Conservation (phyloP, 1,140 invertebrate genomes). For the Mya arenaria region DNA sequence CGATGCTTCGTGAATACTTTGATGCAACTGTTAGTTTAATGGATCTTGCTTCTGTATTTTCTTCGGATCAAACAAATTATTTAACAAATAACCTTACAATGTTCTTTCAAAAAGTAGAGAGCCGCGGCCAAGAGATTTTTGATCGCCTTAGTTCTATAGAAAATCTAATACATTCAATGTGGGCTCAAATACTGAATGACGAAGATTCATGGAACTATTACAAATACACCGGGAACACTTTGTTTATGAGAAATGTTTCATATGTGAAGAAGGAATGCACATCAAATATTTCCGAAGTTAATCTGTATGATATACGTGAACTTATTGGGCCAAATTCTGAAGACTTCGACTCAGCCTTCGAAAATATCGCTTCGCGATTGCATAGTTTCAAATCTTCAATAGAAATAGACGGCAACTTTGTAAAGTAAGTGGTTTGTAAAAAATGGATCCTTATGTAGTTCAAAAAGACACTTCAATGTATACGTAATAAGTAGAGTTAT, state of each 20-base stretch:
- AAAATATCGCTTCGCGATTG: conserved; percentile 5
- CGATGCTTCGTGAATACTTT: conserved; percentile 55
- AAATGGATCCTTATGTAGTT: too few species aligned
- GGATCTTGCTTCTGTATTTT: conserved; percentile 54
- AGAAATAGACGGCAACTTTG: conserved; percentile 32
- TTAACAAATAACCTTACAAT: conserved; percentile 54
- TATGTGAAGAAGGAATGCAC: too few species aligned
- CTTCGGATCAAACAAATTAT: conserved; percentile 54
- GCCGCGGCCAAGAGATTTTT: conserved; percentile 65
- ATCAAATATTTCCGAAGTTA: too few species aligned
- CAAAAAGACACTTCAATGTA: too few species aligned
- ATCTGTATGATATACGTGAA: too few species aligned
- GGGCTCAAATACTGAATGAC: conserved; percentile 64
- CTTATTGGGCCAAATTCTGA: too few species aligned
- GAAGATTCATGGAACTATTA: conserved; percentile 69
- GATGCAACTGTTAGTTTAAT: conserved; percentile 49
- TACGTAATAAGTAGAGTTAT: too few species aligned
- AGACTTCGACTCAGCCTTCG: background rate
- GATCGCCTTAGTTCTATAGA: conserved; percentile 63
- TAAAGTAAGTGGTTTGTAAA: conserved; percentile 16
- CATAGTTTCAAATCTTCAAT: conserved; percentile 14
- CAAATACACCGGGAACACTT: conserved; percentile 55
- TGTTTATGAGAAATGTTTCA: conserved; percentile 60
- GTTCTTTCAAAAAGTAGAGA: conserved; percentile 68
- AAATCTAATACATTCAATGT: conserved; percentile 52